Conservation (phyloP, 2,888 invertebrate genomes). For the Galerucella nymphaeae region DNA sequence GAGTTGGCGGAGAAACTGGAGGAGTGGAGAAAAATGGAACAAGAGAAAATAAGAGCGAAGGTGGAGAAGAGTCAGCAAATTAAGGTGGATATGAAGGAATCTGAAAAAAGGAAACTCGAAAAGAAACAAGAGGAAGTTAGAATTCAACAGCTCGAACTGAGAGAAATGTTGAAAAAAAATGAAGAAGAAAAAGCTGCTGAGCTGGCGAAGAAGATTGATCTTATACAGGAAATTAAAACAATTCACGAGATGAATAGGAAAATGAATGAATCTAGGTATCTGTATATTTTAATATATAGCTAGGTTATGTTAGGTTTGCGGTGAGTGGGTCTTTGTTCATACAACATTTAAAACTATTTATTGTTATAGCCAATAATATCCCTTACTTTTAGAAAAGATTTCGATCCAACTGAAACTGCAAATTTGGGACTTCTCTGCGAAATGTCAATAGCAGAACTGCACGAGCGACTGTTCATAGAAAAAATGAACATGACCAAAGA, state of each 20-base stretch:
- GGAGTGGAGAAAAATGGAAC: slow-evolving; percentile 66
- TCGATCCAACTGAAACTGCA: slow-evolving; percentile 71
- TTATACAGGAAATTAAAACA: slow-evolving; percentile 63
- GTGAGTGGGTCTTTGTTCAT: no score
- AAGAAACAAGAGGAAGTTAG: slow-evolving; percentile 67
- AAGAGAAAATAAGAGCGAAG: slow-evolving; percentile 66
- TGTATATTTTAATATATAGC: not conserved
- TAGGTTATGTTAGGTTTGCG: no score
- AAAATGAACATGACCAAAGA: slow-evolving; percentile 69
- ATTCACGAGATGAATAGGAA: slow-evolving; percentile 58
- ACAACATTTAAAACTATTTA: not conserved
- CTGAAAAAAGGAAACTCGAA: slow-evolving; percentile 67
- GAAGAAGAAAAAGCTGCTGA: slow-evolving; percentile 60
- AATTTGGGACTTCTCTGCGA: slow-evolving; percentile 72
- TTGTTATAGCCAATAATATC: not conserved
- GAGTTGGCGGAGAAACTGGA: slow-evolving; percentile 67
- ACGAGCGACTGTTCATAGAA: slow-evolving; percentile 67
- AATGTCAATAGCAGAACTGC: slow-evolving; percentile 74
- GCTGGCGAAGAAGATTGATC: slow-evolving; percentile 58
- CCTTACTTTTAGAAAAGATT: slow-evolving; percentile 61
- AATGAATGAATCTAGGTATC: slow-evolving; percentile 51
- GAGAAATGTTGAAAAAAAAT: slow-evolving; percentile 56
- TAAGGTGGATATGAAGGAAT: slow-evolving; percentile 67
- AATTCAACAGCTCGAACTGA: slow-evolving; percentile 67
- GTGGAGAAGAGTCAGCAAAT: slow-evolving; percentile 66